Percentiles rank a stretch among this genome's conserved stretches.
These are phyloP conservation scores for Antitype chi DNA, from an alignment of 2,888 invertebrate genomes.

Conservation along the genomic window DNA sequence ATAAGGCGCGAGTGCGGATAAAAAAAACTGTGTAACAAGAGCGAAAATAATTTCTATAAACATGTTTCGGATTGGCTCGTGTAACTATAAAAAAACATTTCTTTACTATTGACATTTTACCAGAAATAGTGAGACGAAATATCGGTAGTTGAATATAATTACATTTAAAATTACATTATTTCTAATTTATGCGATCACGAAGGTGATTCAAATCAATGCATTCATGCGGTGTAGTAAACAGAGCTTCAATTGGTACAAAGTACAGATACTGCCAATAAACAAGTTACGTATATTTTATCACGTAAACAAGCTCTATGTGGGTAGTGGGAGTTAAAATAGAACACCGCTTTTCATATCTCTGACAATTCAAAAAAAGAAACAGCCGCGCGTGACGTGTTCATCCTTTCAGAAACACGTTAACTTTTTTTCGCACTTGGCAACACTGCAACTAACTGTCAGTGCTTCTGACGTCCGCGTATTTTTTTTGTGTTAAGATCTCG, in stretches of 20 bases:
- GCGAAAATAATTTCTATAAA: constrained; percentile 40
- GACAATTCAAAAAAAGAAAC: constrained; percentile 39
- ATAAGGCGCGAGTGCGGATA: constrained; percentile 64
- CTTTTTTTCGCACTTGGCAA: constrained; percentile 51
- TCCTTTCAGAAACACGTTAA: constrained; percentile 43
- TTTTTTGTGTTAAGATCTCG: constrained; percentile 42
- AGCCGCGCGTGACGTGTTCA: constrained; percentile 24
- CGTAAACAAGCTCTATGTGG: constrained; percentile 29
- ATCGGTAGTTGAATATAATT: background rate
- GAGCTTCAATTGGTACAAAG: constrained; percentile 6
- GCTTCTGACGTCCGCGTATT: constrained; percentile 42
- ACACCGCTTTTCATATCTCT: constrained; percentile 21
- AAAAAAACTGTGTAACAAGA: constrained; percentile 47
- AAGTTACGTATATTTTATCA: constrained; percentile 37
- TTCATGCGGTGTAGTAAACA: constrained; percentile 26
- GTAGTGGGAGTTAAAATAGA: constrained; percentile 21
- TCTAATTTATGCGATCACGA: constrained; percentile 1
- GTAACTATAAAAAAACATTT: constrained; percentile 19
- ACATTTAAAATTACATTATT: constrained; percentile 4
- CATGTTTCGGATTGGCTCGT: constrained; percentile 9
- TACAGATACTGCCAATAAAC: constrained; percentile 30
- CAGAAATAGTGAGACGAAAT: background rate
- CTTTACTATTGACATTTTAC: constrained; percentile 6
- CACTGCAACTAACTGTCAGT: constrained; percentile 40
- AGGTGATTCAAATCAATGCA: constrained; percentile 14